Conservation (phyloP, 2,113 vertebrate genomes). For the Bos javanicus region DNA sequence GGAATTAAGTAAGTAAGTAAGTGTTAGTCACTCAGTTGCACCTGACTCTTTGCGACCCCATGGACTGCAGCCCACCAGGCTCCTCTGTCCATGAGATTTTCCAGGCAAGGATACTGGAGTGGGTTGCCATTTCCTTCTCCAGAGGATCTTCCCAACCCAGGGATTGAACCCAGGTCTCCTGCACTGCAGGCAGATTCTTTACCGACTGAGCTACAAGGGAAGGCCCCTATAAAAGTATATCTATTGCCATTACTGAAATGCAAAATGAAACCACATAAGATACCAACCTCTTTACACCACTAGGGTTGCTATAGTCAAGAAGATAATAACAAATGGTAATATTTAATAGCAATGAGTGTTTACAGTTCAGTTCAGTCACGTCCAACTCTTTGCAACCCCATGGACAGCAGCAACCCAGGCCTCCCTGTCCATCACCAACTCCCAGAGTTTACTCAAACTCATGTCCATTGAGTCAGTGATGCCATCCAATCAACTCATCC, state of each 20-base stretch:
- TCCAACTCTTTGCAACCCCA: not conserved
- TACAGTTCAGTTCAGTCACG: not conserved
- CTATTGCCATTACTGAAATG: not conserved
- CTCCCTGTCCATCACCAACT: not conserved
- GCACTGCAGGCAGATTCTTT: no score
- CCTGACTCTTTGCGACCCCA: no score
- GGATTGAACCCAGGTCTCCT: no score
- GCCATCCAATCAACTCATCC: not conserved
- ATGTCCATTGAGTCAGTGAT: not conserved
- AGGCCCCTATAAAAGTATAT: not conserved
- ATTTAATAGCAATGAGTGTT: not conserved
- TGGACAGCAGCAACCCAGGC: not conserved
- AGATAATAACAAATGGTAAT: not conserved
- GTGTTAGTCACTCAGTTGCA: no score
- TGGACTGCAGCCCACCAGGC: no score
- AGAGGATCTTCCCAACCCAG: no score
- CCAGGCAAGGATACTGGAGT: no score
- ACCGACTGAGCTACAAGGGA: no score
- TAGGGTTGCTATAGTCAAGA: not conserved
- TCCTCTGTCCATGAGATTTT: no score
- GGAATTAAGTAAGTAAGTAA: not conserved
- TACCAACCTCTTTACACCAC: not conserved
- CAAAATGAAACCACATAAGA: not conserved
- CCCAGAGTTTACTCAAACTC: not conserved
- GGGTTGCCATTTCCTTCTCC: no score